Evolutionary conservation across 1,140 invertebrate species (phyloP).

Genomic region (Alviniconcha marisindica): DNA sequence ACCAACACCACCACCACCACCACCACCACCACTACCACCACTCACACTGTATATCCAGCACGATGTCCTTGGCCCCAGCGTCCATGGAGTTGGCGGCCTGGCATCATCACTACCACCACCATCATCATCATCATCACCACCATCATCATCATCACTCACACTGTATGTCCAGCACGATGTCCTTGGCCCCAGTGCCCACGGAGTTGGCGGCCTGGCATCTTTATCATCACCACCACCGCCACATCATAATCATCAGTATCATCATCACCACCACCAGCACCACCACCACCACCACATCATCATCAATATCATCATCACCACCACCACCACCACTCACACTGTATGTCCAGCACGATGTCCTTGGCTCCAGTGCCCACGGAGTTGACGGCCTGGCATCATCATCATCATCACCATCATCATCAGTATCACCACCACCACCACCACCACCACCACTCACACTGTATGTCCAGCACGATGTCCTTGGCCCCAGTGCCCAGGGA

Average conservation of each 20-base stretch:
- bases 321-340: constrained; percentile 43
- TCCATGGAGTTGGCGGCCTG: constrained; percentile 16
- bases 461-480: constrained; percentile 2
- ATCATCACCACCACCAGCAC: background rate
- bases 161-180: constrained; percentile 14
- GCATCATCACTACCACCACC: no score
- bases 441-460: constrained; percentile 1
- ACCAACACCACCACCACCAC: background rate
- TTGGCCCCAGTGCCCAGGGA: background rate
- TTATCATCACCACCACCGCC: no score
- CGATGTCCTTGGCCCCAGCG: background rate
- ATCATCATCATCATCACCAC: no score
- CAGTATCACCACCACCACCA: no score
- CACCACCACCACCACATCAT: constrained; percentile 24
- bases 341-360: constrained; percentile 1
- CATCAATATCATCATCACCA: no score
- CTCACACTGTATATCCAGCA: constrained; percentile 37
- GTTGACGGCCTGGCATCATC: constrained; percentile 36
- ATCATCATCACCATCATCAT: no score
- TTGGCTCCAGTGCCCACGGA: background rate
- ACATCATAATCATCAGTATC: no score
- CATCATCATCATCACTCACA: background rate
- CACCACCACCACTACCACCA: background rate
- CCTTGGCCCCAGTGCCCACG: background rate
- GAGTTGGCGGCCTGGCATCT: constrained; percentile 31